Conservation (phyloP, 2,113 vertebrate species). For the Todiramphus saurophagus region DNA sequence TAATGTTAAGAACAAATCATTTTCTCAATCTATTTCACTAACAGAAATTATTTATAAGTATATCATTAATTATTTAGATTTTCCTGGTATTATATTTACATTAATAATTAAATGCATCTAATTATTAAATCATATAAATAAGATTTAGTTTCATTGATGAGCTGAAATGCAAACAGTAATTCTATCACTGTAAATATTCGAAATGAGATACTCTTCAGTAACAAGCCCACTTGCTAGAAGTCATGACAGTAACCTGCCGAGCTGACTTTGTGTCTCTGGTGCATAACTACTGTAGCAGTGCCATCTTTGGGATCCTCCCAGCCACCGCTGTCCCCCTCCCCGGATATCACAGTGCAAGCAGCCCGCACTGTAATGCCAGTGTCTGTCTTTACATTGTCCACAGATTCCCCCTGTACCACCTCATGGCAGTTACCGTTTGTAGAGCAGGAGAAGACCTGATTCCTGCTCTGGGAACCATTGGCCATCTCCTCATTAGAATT, state of each 20-base stretch:
- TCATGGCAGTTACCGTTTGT: neutral
- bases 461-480: neutral
- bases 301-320: neutral
- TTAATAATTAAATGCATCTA: conserved; percentile 82
- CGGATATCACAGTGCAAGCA: neutral
- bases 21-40: conserved; percentile 80
- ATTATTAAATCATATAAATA: conserved; percentile 82
- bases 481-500: neutral
- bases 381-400: neutral
- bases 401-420: neutral
- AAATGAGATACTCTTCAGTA: conserved; percentile 28
- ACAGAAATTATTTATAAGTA: conserved; percentile 83
- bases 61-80: conserved; percentile 80
- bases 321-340: neutral
- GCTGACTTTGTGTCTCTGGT: neutral
- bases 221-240: neutral
- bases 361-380: neutral
- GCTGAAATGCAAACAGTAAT: conserved; percentile 74
- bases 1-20: conserved; percentile 78
- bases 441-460: neutral
- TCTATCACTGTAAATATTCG: conserved; percentile 55
- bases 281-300: neutral
- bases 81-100: conserved; percentile 79
- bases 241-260: neutral
- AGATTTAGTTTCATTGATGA: conserved; percentile 76